phyloP scores from a whole-genome alignment of 2,113 vertebrate species.

The Plecturocebus donacophilus region DNA sequence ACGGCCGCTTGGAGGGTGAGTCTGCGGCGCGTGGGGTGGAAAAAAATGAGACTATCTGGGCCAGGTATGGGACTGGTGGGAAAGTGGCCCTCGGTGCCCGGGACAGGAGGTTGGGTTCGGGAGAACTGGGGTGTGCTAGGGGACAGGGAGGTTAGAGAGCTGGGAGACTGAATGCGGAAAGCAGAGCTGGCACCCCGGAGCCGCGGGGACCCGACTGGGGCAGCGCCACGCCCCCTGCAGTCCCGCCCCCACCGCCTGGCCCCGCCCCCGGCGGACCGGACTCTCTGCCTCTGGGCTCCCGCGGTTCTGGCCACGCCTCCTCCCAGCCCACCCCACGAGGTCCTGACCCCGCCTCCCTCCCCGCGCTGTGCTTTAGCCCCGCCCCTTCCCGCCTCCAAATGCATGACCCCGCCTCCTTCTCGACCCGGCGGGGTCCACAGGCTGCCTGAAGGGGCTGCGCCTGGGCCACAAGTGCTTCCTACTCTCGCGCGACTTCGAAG shows the following conservation, averaged over 20 bases:
- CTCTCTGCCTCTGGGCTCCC: not conserved
- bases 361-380: not conserved
- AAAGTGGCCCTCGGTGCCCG: not conserved
- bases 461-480: slow-evolving; percentile 92
- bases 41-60: not conserved
- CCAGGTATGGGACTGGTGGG: not conserved
- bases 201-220: fast-evolving
- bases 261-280: not conserved
- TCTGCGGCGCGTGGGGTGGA: not conserved
- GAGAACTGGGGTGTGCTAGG: not conserved
- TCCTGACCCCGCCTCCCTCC: not conserved
- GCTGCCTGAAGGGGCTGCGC: slow-evolving; percentile 90
- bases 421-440: slow-evolving; percentile 67
- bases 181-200: fast-evolving
- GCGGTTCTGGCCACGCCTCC: not conserved
- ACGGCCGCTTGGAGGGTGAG: slow-evolving; percentile 91
- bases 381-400: not conserved
- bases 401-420: not conserved
- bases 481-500: slow-evolving; percentile 87
- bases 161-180: not conserved
- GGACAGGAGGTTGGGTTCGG: not conserved
- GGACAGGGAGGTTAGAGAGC: not conserved
- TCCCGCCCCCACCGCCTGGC: not conserved
- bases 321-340: too few species aligned
- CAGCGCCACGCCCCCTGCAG: slow-evolving; percentile 39